A percentile compares a stretch with the other conserved stretches of the same genome.
Evolutionary conservation across 2,113 vertebrate species (phyloP).

Genomic region (Ariopsis seemanni): DNA sequence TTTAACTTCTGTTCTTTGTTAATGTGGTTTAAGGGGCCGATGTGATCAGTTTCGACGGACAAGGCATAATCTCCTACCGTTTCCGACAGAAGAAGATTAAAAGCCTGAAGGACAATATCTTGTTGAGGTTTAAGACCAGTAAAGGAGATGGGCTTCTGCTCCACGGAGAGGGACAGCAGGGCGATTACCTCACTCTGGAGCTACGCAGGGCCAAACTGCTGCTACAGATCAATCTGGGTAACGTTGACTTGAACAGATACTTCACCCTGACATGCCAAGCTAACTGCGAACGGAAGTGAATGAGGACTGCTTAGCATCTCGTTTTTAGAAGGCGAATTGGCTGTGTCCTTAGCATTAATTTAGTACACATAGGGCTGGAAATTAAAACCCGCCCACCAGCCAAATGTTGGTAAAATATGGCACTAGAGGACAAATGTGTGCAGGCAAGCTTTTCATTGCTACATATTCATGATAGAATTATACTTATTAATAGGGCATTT

Average conservation of each 20-base stretch:
- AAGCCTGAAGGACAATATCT: constrained; percentile 88
- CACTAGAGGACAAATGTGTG: neutral
- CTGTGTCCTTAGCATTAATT: neutral
- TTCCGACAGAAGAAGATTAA: constrained; percentile 94
- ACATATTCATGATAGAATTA: neutral
- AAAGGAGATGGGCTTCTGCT: constrained; percentile 87
- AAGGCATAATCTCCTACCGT: constrained; percentile 87
- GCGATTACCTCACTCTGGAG: constrained; percentile 92
- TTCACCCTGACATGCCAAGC: neutral
- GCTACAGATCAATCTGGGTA: constrained; percentile 93
- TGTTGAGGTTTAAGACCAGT: constrained; percentile 89
- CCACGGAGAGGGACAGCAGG: constrained; percentile 95
- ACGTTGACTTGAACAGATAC: neutral
- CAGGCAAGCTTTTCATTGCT: neutral
- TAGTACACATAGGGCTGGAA: neutral
- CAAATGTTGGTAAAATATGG: neutral
- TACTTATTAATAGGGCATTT: neutral
- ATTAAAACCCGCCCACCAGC: neutral
- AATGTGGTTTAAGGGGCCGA: constrained; percentile 81
- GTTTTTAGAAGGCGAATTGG: neutral
- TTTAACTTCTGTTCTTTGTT: neutral
- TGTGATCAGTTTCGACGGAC: constrained; percentile 93
- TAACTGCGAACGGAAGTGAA: neutral
- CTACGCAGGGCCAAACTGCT: constrained; percentile 83
- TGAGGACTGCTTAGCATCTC: neutral